Base-by-base conservation (phyloP, 2,797 vertebrate genomes). In the Poeciliopsis infans region DNA sequence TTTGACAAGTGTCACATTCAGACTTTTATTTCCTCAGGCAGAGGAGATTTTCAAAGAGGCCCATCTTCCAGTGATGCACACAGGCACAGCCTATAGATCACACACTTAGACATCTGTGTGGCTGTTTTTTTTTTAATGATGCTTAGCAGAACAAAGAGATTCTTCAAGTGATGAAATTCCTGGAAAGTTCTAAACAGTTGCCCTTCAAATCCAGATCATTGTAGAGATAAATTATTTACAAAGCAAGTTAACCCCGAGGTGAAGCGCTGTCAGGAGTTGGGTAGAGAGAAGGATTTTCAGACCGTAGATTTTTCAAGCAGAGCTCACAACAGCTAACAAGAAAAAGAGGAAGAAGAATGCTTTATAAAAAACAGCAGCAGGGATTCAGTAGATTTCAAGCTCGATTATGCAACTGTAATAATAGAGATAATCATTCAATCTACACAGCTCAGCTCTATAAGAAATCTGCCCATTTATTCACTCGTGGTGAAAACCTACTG, bases 191-290 rank as follows among this genome's bases (percentile, higher is more conserved):
- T 41, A 45, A 61, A 61, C 16, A 28, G 15, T 46, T 57, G 2
- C 25, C 47, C 41, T 69, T 51, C 46, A 69, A 28, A 25, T 28
- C 18, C 20, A 55, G 47, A 70, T 55, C 47, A 36, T 55, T 77
- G 76, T 43, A 25, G 31, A 70, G 36, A 55, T 77, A 45, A 55
- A 18, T 43, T 15, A 77, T 51, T 69, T 78, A 77, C 25, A 77
- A 70, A 57, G 51, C 68, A 23, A 36, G 6, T 70, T 68, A 46
- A 41, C 39, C 12, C 66, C 6, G 18, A 57, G 68, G 51, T 78
- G 49, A 69, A 69, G 43, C 53, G 51, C 66, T 71, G 76, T 55
- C 75, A 69, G n/a, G 41, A 46, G 51, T 43, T 8, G 15, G 23
- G 43, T 33, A 13, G 31, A 25, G 41, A 7, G 41, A 46, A n/a